These are phyloP conservation scores for Pseudomyrmex flavicornis DNA, from an alignment of 1,140 invertebrate genomes.

Conservation along the genomic window DNA sequence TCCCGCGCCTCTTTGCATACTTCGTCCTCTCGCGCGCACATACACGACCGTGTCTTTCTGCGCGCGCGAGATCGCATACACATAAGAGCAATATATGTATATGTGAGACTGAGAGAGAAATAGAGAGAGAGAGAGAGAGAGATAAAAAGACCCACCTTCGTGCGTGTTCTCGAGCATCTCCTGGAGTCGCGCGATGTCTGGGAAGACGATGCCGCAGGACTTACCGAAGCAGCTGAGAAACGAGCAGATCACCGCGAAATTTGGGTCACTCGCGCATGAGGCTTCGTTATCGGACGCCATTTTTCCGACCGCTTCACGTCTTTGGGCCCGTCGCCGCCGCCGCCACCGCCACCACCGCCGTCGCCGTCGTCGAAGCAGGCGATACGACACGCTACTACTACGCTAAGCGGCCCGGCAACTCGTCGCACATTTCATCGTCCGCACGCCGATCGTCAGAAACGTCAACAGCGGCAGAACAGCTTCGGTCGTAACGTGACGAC, in stretches of 20 bases:
- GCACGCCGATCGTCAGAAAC: slow-evolving; percentile 5
- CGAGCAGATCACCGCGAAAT: slow-evolving; percentile 97
- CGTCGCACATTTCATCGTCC: slow-evolving; percentile 66
- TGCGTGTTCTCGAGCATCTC: slow-evolving; percentile 94
- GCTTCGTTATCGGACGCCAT: slow-evolving; percentile 94
- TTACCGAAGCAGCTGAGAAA: slow-evolving; percentile 95
- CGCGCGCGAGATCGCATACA: slow-evolving; percentile 49
- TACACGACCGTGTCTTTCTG: slow-evolving; percentile 15
- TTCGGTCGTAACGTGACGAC: slow-evolving; percentile 14
- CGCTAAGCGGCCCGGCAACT: slow-evolving; percentile 73
- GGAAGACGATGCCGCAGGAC: slow-evolving; percentile 90
- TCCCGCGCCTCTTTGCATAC: slow-evolving; percentile 6
- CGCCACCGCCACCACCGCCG: slow-evolving; percentile 45
- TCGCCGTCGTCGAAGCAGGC: slow-evolving; percentile 16
- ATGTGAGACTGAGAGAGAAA: neutral
- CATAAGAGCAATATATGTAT: slow-evolving; percentile 5
- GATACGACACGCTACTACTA: slow-evolving; percentile 66
- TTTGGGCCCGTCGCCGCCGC: slow-evolving; percentile 67
- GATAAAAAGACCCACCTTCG: slow-evolving; percentile 88
- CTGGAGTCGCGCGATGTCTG: slow-evolving; percentile 93
- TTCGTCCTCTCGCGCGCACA: slow-evolving; percentile 27
- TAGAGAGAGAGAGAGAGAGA: slow-evolving; percentile 30
- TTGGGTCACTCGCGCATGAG: slow-evolving; percentile 96
- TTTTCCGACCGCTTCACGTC: slow-evolving; percentile 84
- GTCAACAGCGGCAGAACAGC: neutral